Evolutionary conservation across 2,797 vertebrate species (phyloP), one percentile per base, ranked within the genome.

Genomic region (Chiroxiphia lanceolata): DNA sequence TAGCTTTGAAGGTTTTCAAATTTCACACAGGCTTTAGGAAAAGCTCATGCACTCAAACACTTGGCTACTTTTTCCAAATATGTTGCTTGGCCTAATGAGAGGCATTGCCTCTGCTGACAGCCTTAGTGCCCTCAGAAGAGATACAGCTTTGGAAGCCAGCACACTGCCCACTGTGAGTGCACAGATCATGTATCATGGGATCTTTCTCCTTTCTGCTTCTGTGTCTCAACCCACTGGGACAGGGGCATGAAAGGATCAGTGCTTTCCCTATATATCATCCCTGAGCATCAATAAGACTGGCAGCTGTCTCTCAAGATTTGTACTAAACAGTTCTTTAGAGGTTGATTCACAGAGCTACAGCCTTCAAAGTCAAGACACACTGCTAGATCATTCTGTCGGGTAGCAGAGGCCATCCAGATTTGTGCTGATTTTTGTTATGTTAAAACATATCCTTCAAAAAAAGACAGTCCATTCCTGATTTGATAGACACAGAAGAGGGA

Each of bases 301-400:
- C 93, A 96, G 72, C 82, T 94, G 89, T 81, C 91, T 78, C 83
- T 83, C 76, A 88, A 42, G 72, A 94, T 93, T 86, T 93, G 83
- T 83, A 79, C 22, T 71, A 88, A 94, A 53, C 29, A 29, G 36
- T 92, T 80, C 56, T 38, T 83, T 45, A 71, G 72, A 78, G 50
- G 44, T 54, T 93, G 69, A 91, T 90, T 94, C 72, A 94, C 1
- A 11, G 21, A 89, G 72, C 69, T 42, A 8, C 17, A 48, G 72
- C 45, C 67, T 86, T 94, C 76, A 10, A 88, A 78, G 61, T 50
- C 87, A 75, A 70, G 80, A 65, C 65, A 44, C 76, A 40, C 38
- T 1, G 0, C 33, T 87, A 91, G 68, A 90, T 90, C 82, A 88
- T 77, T 61, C 85, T 85, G 79, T 69, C 1, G 0, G 48, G 13